These are phyloP conservation scores for Lepidurus arcticus DNA, from an alignment of 1,140 invertebrate genomes.

Conservation along the genomic window DNA sequence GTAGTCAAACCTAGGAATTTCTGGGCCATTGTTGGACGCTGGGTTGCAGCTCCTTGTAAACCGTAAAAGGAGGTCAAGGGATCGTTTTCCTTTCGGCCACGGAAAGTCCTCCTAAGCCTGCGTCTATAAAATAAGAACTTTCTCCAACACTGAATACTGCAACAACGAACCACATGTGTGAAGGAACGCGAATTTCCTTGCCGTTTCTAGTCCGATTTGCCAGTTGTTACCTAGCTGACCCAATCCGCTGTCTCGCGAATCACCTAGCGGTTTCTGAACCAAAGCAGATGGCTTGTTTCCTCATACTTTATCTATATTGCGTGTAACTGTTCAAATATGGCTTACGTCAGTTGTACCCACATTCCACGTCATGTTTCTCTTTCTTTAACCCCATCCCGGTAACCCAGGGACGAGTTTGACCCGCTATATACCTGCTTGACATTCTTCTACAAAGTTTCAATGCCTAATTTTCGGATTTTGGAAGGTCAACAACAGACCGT, in stretches of 20 bases:
- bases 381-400: neutral
- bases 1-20: neutral
- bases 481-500: neutral
- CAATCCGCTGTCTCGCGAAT: neutral
- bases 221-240: neutral
- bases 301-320: neutral
- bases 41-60: slow-evolving; percentile 12
- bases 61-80: neutral
- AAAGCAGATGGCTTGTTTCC: neutral
- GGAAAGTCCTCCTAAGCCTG: neutral
- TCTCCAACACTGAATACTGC: neutral
- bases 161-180: neutral
- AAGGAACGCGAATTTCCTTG: neutral
- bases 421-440: neutral
- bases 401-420: neutral
- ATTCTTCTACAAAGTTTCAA: neutral
- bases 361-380: neutral
- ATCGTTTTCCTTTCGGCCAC: slow-evolving; percentile 2
- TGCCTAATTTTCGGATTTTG: neutral
- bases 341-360: neutral
- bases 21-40: neutral
- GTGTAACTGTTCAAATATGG: neutral
- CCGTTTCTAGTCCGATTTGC: neutral
- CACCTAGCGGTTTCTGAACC: neutral
- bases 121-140: neutral